Conservation (phyloP, 2,888 invertebrate genomes). For the Conomelus anceps region DNA sequence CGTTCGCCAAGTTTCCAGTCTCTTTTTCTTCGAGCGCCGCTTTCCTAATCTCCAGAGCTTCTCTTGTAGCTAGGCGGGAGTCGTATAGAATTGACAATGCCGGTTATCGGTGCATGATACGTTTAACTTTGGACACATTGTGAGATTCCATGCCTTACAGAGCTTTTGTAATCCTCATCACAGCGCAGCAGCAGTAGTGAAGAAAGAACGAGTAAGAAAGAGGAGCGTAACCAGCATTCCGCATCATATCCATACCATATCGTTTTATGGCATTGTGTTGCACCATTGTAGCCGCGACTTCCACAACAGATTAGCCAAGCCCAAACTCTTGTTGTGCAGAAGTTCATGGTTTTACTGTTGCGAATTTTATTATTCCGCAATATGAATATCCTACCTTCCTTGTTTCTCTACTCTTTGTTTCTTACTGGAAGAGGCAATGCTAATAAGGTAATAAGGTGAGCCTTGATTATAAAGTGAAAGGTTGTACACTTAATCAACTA, state of each 20-base stretch:
- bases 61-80: no score
- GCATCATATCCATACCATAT: not conserved
- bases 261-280: not conserved
- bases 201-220: not conserved
- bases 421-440: no score
- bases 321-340: not conserved
- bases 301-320: not conserved
- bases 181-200: not conserved
- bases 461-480: no score
- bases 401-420: no score
- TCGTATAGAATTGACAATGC: conserved; percentile 1
- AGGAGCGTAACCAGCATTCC: not conserved
- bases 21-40: not conserved
- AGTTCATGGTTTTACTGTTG: not conserved
- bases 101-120: conserved; percentile 7
- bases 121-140: not conserved
- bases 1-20: not conserved
- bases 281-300: not conserved
- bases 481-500: no score
- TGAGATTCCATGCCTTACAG: not conserved
- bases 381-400: not conserved
- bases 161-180: not conserved
- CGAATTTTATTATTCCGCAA: not conserved
- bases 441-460: no score
- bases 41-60: not conserved